phyloP scores from a whole-genome alignment of 1,140 invertebrate genomes.

The Aplysia californica region DNA sequence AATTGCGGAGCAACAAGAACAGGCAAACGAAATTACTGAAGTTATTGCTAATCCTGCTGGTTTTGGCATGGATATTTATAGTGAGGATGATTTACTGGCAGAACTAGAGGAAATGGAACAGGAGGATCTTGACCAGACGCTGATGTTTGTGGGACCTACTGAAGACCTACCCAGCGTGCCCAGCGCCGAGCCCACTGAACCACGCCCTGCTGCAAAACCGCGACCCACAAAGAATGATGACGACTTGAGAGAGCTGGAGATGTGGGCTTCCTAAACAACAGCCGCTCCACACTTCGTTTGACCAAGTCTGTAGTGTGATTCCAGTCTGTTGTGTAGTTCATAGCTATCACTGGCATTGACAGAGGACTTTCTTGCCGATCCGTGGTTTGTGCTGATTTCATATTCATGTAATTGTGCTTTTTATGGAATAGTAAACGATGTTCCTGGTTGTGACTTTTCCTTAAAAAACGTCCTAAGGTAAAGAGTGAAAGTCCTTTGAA shows the following conservation, averaged over 20 bases:
- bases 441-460: no score
- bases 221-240: slow-evolving; percentile 43
- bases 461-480: no score
- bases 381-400: no score
- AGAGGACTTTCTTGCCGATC: no score
- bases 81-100: slow-evolving; percentile 72
- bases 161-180: slow-evolving; percentile 50
- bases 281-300: no score
- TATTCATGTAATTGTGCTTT: no score
- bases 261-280: slow-evolving; percentile 45
- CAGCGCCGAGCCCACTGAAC: slow-evolving; percentile 40
- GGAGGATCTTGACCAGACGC: slow-evolving; percentile 74
- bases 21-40: slow-evolving; percentile 97
- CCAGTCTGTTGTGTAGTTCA: no score
- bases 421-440: no score
- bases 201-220: slow-evolving; percentile 31
- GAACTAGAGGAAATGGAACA: slow-evolving; percentile 75
- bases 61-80: slow-evolving; percentile 81
- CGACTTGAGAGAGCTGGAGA: slow-evolving; percentile 47
- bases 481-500: no score
- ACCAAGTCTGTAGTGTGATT: no score
- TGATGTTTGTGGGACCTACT: slow-evolving; percentile 70
- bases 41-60: slow-evolving; percentile 98
- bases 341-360: no score
- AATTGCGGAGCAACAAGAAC: slow-evolving; percentile 98